Conservation (phyloP, 1,140 invertebrate species). For the Plodia interpunctella region DNA sequence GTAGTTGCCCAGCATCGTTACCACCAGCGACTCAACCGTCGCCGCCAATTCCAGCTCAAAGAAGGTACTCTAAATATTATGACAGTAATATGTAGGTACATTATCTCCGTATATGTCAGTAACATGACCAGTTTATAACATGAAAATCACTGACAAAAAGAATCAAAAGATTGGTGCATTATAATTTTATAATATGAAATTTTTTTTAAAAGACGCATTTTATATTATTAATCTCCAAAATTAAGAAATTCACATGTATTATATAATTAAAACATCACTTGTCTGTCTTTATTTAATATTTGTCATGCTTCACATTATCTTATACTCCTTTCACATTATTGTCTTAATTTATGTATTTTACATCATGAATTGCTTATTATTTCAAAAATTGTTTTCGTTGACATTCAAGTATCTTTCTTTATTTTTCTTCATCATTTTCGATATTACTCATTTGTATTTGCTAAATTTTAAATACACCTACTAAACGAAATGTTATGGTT, state of each 20-base stretch:
- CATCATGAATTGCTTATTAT: neutral
- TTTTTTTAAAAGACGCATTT: too few species aligned
- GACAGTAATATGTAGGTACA: neutral
- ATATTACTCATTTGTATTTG: slow-evolving; percentile 19
- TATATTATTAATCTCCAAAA: too few species aligned
- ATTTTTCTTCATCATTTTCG: neutral
- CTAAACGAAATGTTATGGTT: slow-evolving; percentile 61
- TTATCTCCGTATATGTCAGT: too few species aligned
- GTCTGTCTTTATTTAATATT: too few species aligned
- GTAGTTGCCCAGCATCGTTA: slow-evolving; percentile 62
- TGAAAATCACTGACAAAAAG: too few species aligned
- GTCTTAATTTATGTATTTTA: neutral
- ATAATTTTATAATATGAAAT: too few species aligned
- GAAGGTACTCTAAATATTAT: slow-evolving; percentile 43
- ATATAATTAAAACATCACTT: too few species aligned
- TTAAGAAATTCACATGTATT: too few species aligned
- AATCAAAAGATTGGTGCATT: too few species aligned
- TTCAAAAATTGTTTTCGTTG: neutral
- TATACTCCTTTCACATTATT: neutral
- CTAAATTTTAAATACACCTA: slow-evolving; percentile 31
- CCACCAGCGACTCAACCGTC: slow-evolving; percentile 54
- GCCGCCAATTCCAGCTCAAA: slow-evolving; percentile 60
- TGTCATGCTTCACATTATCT: too few species aligned
- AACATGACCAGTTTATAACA: too few species aligned
- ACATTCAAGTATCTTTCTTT: neutral